Percentiles rank a stretch among this genome's conserved stretches.
Evolutionary conservation across 2,113 vertebrate genomes (phyloP).

Genomic region (human (Homo sapiens)): GRCh38 chr2:24030001-24030500

Average conservation of each 20-base stretch:
- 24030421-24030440: not conserved
- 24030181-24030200: not conserved
- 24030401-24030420: not conserved
- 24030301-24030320: not conserved
- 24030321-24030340: not conserved
- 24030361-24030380: not conserved
- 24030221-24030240: too few species aligned
- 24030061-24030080: not conserved
- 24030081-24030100: not conserved
- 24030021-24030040: not conserved
- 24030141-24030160: not conserved
- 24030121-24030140: not conserved
- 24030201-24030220: not conserved
- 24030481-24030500: not conserved
- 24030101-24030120: not conserved
- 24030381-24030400: not conserved
- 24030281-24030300: not conserved
- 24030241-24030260: too few species aligned
- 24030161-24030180: not conserved
- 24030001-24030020: not conserved
- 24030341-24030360: not conserved
- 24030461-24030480: not conserved
- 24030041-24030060: constrained; percentile 33
- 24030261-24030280: not conserved
- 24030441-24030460: not conserved